Base-by-base conservation (phyloP, 2,888 invertebrate species). In the Apotomis capreana region DNA sequence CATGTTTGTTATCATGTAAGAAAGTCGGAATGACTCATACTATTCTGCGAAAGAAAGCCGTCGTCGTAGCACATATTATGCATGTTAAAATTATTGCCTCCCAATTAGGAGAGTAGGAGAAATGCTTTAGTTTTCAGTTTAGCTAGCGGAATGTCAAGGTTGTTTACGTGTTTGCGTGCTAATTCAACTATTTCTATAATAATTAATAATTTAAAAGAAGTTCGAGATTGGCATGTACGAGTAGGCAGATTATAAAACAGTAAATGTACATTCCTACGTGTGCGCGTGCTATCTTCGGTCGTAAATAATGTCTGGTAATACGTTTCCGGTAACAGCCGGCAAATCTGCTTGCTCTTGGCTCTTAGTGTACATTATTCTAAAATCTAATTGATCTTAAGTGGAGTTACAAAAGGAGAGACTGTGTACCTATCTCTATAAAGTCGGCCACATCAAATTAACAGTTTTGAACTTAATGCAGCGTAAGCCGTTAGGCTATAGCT, bases 281-380 rank as follows among this genome's bases (percentile, higher is more conserved):
- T 51, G 1, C 51, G 52, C 51, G 12, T 52, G 60, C 52, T 60
- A 52, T 68, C 59, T 68, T 44, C 40, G 40, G 40, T 59, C 52
- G 68, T 68, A 68, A 59, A 59, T 68, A 68, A 40, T 44, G 40
- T 59, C 40, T 59, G 51, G 59, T 36, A 68, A 52, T 59, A 59
- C 12, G 40, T 59, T 59, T 13, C 58, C 36, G 26, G 26, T 36
- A 13, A 15, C 46, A 61, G 15, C 60, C 60, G 46, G 62, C 37
- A 13, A 37, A 63, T 36, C 26, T n/a, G n/a, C 8, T 6, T 44
- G 5, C 12, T 2, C 26, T 26, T 8, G 49, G 51, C 36, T 62
- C 5, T 49, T 40, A 59, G 9, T 44, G 9, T 44, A 5, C 12
- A 37, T 58, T 37, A 57, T 5, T n/a, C 37, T 15, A 26, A 15